Percentiles rank a stretch among this genome's conserved stretches.
Conservation (phyloP, 1,140 invertebrate genomes). For the Monomorium pharaonis region DNA sequence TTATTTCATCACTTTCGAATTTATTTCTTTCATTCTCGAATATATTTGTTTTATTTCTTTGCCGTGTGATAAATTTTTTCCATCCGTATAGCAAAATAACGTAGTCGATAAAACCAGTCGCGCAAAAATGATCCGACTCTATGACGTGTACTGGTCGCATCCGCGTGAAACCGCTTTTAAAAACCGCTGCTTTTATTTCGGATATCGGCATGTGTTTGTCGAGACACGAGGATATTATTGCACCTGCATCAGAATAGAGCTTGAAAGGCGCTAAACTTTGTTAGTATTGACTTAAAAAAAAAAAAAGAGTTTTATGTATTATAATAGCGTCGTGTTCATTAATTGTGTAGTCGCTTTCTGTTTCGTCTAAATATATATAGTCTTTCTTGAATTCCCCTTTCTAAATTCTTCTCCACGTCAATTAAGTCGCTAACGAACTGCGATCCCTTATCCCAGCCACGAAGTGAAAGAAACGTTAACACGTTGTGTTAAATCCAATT, state of each 20-base stretch:
- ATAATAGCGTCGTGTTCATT: constrained; percentile 8
- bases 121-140: constrained; percentile 46
- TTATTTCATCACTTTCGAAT: not conserved
- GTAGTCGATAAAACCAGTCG: constrained; percentile 41
- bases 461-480: constrained; percentile 2
- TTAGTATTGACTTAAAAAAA: not conserved
- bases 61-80: not conserved
- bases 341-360: constrained; percentile 4
- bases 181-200: constrained; percentile 38
- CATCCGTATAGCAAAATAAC: not conserved
- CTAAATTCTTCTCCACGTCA: not conserved
- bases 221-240: not conserved
- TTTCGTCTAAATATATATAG: not conserved
- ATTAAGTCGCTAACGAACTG: constrained; percentile 23
- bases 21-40: constrained; percentile 24
- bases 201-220: not conserved
- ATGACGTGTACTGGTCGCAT: constrained; percentile 22
- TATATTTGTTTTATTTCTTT: constrained; percentile 28
- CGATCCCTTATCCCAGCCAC: not conserved
- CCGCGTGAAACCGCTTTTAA: constrained; percentile 45
- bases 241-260: not conserved
- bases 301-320: not conserved
- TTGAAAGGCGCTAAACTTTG: not conserved
- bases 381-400: not conserved
- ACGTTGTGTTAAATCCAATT: not conserved